Evolutionary conservation across 2,888 invertebrate species (phyloP).

Genomic region (Hirtodrosophila trivittata): DNA sequence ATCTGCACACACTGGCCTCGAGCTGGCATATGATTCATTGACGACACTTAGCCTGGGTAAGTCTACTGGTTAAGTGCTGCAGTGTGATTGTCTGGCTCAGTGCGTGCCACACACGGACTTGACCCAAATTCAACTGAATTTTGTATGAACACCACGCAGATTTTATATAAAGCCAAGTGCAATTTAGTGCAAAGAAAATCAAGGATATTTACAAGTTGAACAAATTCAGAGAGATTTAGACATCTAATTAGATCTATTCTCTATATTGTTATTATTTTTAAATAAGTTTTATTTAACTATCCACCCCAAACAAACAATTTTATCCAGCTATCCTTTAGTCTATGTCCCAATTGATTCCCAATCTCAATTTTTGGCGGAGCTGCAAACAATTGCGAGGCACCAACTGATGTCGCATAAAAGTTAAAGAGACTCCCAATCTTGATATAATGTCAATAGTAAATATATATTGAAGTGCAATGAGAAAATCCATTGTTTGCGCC

Average conservation of each 20-base stretch:
- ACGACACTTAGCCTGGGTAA: slow-evolving; percentile 89
- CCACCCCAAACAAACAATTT: background rate
- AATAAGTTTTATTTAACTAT: too few species aligned
- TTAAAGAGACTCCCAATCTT: too few species aligned
- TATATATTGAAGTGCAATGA: slow-evolving; percentile 20
- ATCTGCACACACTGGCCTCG: slow-evolving; percentile 89
- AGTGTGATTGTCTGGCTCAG: slow-evolving; percentile 37
- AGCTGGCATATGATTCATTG: slow-evolving; percentile 89
- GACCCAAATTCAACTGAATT: slow-evolving; percentile 69
- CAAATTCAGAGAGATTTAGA: too few species aligned
- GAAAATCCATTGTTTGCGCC: slow-evolving; percentile 55
- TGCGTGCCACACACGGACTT: slow-evolving; percentile 47
- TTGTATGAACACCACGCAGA: too few species aligned
- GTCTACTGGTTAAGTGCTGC: slow-evolving; percentile 57
- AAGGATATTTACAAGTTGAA: too few species aligned
- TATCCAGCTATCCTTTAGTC: slow-evolving; percentile 7
- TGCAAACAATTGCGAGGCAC: too few species aligned
- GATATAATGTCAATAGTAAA: background rate
- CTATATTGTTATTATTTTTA: too few species aligned
- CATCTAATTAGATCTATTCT: too few species aligned
- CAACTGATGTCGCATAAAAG: background rate
- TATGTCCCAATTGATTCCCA: too few species aligned
- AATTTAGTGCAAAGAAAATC: too few species aligned
- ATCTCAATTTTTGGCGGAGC: too few species aligned
- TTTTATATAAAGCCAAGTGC: too few species aligned